Base-by-base conservation (phyloP, 2,888 invertebrate species). In the Pandemis cinnamomeana region DNA sequence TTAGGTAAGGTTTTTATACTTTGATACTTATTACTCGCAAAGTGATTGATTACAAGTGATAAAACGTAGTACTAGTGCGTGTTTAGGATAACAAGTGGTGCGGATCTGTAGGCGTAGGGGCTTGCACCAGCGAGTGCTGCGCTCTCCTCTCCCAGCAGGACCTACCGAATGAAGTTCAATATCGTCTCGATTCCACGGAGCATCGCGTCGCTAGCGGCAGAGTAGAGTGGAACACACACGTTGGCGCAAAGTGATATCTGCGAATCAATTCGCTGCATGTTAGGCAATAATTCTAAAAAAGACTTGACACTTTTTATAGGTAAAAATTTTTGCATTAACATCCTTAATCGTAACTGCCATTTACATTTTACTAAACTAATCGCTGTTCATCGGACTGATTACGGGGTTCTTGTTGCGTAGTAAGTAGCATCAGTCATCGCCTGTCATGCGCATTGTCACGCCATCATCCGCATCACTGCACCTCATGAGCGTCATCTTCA, bases 41-140 rank as follows among this genome's bases (percentile, higher is more conserved):
- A 88, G 92, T 93, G 93, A 93, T 93, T 91, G 93, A 93, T 93
- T 90, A 89, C 87, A 94, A 90, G 93, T 93, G 93, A 94, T 93
- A 93, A 86, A 88, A 84, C 80, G 78, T 86, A 84, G 85, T 89
- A 91, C 83, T 91, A 93, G 87, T 86, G 89, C 84, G 91, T 91
- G 91, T 90, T 86, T 91, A 89, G 87, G 81, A 83, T 80, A 84
- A 74, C 77, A 79, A 88, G 93, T 94, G 93, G 92, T 94, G 94
- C 94, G 93, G 93, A 93, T 90, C 80, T 83, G 81, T 84, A 85
- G 86, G 87, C 88, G 87, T 75, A 71, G 66, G 70, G 74, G 63
- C 27, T 71, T 70, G 74, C 69, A 55, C 44, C 41, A n/a, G 60
- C 64, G 53, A 44, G 70, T 46, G 66, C 46, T 60, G 66, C 27